Conservation (phyloP, 2,888 invertebrate species). For the Muschampia plurimacula region DNA sequence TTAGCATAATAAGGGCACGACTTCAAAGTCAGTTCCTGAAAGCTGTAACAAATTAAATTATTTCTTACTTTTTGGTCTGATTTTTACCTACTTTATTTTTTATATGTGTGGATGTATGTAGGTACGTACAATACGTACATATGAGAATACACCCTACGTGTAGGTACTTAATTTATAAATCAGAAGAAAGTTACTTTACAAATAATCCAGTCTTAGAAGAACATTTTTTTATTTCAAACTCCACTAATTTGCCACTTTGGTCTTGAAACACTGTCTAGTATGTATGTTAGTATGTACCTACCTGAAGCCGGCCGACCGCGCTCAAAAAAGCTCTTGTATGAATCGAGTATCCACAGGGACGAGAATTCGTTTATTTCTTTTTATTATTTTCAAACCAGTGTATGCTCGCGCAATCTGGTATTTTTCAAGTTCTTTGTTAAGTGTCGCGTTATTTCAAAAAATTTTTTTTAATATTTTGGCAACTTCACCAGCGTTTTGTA, state of each 20-base stretch:
- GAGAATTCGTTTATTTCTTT: slow-evolving; percentile 57
- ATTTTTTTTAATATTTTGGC: slow-evolving; percentile 15
- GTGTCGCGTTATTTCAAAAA: slow-evolving; percentile 41
- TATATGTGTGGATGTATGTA: too few relatives aligned
- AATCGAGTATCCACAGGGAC: slow-evolving; percentile 55
- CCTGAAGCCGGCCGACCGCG: slow-evolving; percentile 39
- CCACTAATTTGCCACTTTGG: neutral
- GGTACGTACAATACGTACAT: too few relatives aligned
- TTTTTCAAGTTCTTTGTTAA: slow-evolving; percentile 41
- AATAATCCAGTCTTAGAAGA: too few relatives aligned
- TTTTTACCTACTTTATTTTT: too few relatives aligned
- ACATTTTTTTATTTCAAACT: neutral
- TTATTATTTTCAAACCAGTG: slow-evolving; percentile 45
- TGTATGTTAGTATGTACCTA: neutral
- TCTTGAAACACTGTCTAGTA: neutral
- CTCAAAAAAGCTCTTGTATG: slow-evolving; percentile 58
- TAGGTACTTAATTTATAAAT: too few relatives aligned
- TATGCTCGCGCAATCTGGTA: slow-evolving; percentile 38
- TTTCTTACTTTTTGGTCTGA: too few relatives aligned
- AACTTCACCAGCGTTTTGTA: neutral
- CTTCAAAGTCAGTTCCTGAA: too few relatives aligned
- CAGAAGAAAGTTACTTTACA: too few relatives aligned
- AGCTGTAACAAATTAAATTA: too few relatives aligned
- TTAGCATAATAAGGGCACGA: too few relatives aligned
- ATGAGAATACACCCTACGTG: too few relatives aligned